These are phyloP conservation scores for Myotis lucifugus DNA, from an alignment of 2,113 vertebrate species.

Conservation along the genomic window DNA sequence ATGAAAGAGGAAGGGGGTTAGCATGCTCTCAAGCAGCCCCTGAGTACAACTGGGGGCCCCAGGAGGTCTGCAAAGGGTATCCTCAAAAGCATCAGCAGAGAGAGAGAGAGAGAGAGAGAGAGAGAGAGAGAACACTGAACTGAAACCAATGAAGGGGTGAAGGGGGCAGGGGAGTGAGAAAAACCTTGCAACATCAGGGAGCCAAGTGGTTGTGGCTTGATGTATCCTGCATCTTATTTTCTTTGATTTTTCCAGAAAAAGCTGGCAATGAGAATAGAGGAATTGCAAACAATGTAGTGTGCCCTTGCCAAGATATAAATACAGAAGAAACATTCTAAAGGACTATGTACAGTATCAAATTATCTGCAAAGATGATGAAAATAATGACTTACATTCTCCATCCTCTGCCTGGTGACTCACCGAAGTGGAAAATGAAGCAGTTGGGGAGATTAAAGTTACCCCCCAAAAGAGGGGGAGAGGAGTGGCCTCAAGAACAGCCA, in stretches of 20 bases:
- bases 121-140: conserved; percentile 18
- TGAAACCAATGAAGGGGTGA: conserved; percentile 28
- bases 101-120: conserved; percentile 4
- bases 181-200: conserved; percentile 66
- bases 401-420: conserved; percentile 70
- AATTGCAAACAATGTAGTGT: conserved; percentile 78
- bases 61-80: conserved; percentile 16
- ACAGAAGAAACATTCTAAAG: conserved; percentile 80
- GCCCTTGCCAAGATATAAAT: conserved; percentile 81
- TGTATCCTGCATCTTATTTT: conserved; percentile 81
- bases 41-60: conserved; percentile 38
- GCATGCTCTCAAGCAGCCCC: conserved; percentile 9
- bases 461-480: background rate
- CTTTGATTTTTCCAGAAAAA: conserved; percentile 82
- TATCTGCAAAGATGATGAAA: conserved; percentile 77
- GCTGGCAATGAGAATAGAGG: conserved; percentile 78
- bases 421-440: conserved; percentile 73
- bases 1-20: conserved; percentile 65
- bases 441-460: conserved; percentile 33
- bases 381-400: conserved; percentile 74
- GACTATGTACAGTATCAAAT: conserved; percentile 74
- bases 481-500: background rate
- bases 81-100: conserved; percentile 32
- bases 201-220: conserved; percentile 73
- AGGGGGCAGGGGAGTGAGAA: conserved; percentile 50